phyloP scores from a whole-genome alignment of 2,888 invertebrate genomes.

The Eilema caniola region DNA sequence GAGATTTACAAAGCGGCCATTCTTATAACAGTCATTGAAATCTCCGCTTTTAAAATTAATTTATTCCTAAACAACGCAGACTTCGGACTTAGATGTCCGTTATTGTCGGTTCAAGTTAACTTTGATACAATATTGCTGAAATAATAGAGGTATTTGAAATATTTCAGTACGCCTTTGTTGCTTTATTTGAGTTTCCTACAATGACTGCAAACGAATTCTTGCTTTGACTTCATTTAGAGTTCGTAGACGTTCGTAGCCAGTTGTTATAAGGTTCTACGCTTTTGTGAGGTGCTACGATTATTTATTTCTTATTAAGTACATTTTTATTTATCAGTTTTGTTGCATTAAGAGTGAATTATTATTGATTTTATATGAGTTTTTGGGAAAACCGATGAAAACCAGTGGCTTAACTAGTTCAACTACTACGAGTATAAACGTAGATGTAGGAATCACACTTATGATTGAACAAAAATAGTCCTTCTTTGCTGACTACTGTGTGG shows the following conservation, averaged over 20 bases:
- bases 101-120: slow-evolving; percentile 42
- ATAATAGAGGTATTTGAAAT: slow-evolving; percentile 35
- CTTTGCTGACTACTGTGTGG: not conserved
- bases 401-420: not conserved
- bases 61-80: slow-evolving; percentile 25
- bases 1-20: slow-evolving; percentile 10
- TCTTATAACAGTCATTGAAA: slow-evolving; percentile 20
- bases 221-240: slow-evolving; percentile 37
- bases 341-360: not conserved
- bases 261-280: slow-evolving; percentile 5
- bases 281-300: slow-evolving; percentile 12
- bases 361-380: not conserved
- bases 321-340: too few relatives aligned
- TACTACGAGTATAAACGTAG: not conserved
- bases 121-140: slow-evolving; percentile 43
- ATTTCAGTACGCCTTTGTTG: slow-evolving; percentile 40
- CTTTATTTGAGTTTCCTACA: slow-evolving; percentile 34
- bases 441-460: not conserved
- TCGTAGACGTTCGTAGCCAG: slow-evolving; percentile 20
- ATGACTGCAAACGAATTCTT: slow-evolving; percentile 45
- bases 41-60: slow-evolving; percentile 40
- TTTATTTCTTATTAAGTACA: not conserved
- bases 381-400: not conserved
- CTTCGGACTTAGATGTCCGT: slow-evolving; percentile 33
- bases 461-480: not conserved